Percentiles rank a stretch among this genome's conserved stretches.
Evolutionary conservation across 2,797 vertebrate species (phyloP).

Genomic region (Danio jaintianensis): DNA sequence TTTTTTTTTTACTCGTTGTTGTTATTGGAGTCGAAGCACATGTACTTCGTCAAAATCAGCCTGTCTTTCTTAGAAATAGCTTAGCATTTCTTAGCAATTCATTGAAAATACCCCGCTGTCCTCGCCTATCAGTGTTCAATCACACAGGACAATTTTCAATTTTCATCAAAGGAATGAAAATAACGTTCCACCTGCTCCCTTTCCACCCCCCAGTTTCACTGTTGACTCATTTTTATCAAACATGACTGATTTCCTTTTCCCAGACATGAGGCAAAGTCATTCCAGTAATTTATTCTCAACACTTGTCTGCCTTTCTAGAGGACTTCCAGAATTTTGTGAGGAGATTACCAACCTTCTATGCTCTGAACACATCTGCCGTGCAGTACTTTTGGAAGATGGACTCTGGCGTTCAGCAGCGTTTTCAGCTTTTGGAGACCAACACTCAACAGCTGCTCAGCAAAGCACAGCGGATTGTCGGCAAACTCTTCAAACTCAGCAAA

Average conservation of each 20-base stretch:
- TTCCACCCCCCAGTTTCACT: slow-evolving; percentile 32
- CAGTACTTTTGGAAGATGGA: slow-evolving; percentile 96
- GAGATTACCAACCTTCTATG: slow-evolving; percentile 91
- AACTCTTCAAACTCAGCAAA: slow-evolving; percentile 96
- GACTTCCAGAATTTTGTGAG: slow-evolving; percentile 97
- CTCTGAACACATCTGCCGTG: slow-evolving; percentile 91
- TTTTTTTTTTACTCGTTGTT: background rate
- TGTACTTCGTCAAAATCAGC: slow-evolving; percentile 21
- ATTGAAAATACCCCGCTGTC: slow-evolving; percentile 40
- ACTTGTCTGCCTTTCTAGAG: slow-evolving; percentile 77
- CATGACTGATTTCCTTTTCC: slow-evolving; percentile 46
- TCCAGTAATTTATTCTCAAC: slow-evolving; percentile 46
- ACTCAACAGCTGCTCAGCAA: slow-evolving; percentile 89
- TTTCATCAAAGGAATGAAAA: slow-evolving; percentile 56
- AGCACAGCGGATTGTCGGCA: slow-evolving; percentile 88
- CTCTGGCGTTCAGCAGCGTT: slow-evolving; percentile 89
- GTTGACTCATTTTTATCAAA: slow-evolving; percentile 51
- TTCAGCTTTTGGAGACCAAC: slow-evolving; percentile 89
- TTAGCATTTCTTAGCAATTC: slow-evolving; percentile 27
- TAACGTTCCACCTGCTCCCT: slow-evolving; percentile 46
- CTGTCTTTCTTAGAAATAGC: slow-evolving; percentile 17
- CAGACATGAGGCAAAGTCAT: slow-evolving; percentile 30
- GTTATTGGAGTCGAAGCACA: background rate
- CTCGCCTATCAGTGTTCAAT: slow-evolving; percentile 46
- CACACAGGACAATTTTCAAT: slow-evolving; percentile 54